A percentile compares a stretch with the other conserved stretches of the same genome.
phyloP scores from a whole-genome alignment of 2,113 vertebrate genomes.

The Limanda limanda region DNA sequence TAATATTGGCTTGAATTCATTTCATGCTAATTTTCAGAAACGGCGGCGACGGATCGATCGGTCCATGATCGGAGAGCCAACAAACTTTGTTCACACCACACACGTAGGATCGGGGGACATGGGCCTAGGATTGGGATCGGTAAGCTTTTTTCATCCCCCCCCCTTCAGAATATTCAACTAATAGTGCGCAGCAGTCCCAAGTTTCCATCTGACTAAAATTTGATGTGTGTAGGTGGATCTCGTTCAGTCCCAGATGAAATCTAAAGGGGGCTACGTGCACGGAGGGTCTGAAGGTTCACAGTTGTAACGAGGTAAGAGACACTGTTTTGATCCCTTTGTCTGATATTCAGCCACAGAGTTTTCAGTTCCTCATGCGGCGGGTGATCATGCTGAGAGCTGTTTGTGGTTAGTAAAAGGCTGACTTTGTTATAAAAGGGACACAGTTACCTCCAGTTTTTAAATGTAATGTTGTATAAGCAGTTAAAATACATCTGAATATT shows the following conservation, averaged over 20 bases:
- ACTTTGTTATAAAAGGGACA: neutral
- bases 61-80: constrained; percentile 93
- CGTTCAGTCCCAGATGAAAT: constrained; percentile 91
- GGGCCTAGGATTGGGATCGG: constrained; percentile 81
- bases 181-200: accelerated
- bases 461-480: no score
- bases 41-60: constrained; percentile 88
- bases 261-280: constrained; percentile 88
- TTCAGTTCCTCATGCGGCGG: constrained; percentile 4
- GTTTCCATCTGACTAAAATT: neutral
- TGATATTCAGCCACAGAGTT: constrained; percentile 24
- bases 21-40: constrained; percentile 77
- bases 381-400: neutral
- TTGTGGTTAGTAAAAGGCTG: neutral
- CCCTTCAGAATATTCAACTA: neutral
- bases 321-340: neutral
- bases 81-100: constrained; percentile 92
- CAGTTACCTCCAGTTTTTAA: no score
- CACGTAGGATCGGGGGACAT: constrained; percentile 90
- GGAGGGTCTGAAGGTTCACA: constrained; percentile 81
- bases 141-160: constrained; percentile 67
- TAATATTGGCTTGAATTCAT: no score
- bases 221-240: constrained; percentile 79
- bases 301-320: constrained; percentile 76
- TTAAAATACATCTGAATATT: no score